Base-by-base conservation (phyloP, 2,888 invertebrate genomes). In the Melanophora roralis region DNA sequence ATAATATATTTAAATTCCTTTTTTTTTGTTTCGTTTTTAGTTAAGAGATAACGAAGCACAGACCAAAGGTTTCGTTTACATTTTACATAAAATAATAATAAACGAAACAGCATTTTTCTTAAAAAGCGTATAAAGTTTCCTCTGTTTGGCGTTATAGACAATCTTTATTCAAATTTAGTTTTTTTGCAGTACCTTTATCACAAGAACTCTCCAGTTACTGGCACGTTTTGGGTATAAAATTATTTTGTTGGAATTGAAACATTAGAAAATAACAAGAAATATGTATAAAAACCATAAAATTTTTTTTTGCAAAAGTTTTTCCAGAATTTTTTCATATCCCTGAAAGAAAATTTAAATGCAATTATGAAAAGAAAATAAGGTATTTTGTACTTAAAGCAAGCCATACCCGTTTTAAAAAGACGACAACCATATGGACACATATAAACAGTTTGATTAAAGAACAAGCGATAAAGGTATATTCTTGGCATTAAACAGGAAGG, bases 161-260 rank as follows among this genome's bases (percentile, higher is more conserved):
- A 45, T 11, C 3, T 14, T 16, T 36, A 36, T 14, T 16, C 43
- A 38, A 3, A 14, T 40, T 45, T 27, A 5, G 4, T 27, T 45
- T 45, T 60, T 45, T n/a, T n/a, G n/a, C n/a, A n/a, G n/a, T n/a
- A n/a, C n/a, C n/a, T n/a, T n/a, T 32, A 45, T 6, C 16, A 19
- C 14, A 51, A 51, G 21, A 7, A 11, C 7, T 21, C 59, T 75
- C 67, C 45, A 68, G 62, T 75, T 75, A 55, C 75, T 45, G 6
- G 57, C 57, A 47, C 57, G 47, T 68, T 68, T 68, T 55, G 19
- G 14, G 14, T 34, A 45, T 57, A 21, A 43, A 40, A 47, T 57
- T 1, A 45, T 19, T 27, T 21, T 16, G 19, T 11, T 45, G 1
- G 14, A 14, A 27, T 27, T 27, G 6, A 6, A 5, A 27, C 27